Base-by-base conservation (phyloP, 2,888 invertebrate species). In the Phlogophora meticulosa region DNA sequence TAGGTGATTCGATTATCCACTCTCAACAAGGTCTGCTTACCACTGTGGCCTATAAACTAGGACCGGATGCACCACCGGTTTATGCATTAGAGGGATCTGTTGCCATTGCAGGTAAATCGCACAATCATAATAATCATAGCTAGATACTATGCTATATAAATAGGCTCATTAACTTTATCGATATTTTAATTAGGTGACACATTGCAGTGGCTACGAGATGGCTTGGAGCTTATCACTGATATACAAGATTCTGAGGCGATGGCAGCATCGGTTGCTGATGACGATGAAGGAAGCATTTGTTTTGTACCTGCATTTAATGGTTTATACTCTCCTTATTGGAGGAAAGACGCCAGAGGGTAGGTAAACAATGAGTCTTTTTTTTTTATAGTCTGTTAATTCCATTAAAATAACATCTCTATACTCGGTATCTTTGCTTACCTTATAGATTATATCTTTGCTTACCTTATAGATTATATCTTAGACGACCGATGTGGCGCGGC, bases 281-380 rank as follows among this genome's bases (percentile, higher is more conserved):
- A 87, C 7, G 96, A 96, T 28, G 96, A 96, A 46, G 98, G 98
- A 43, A 98, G 98, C 83, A 97, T 99, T 78, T 98, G 98, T 90
- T 99, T 99, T 93, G 99, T 99, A 11, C 99, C 99, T n/a, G 99
- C 99, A 7, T 99, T 99, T 94, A 98, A 98, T 76, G 99, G 99
- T 0, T 94, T 99, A 7, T 99, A 98, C 92, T 98, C 99, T 65
- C 99, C 99, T 0, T 97, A 99, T 91, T 99, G 99, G 99, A 97
- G 98, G 81, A 97, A 98, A 86, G 98, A 99, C 92, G 98, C 99
- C 0, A 96, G 98, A 89, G 98, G 96, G 96, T 96, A 87, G 85
- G 83, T 84, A 40, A 51, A 59, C 17, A 40, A 32, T 62, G 20
- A 20, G 28, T 2, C 17, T 45, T 32, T 40, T n/a, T 34, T 62